Evolutionary conservation across 2,797 vertebrate species (phyloP).

Genomic region (Sebastes iracundus): DNA sequence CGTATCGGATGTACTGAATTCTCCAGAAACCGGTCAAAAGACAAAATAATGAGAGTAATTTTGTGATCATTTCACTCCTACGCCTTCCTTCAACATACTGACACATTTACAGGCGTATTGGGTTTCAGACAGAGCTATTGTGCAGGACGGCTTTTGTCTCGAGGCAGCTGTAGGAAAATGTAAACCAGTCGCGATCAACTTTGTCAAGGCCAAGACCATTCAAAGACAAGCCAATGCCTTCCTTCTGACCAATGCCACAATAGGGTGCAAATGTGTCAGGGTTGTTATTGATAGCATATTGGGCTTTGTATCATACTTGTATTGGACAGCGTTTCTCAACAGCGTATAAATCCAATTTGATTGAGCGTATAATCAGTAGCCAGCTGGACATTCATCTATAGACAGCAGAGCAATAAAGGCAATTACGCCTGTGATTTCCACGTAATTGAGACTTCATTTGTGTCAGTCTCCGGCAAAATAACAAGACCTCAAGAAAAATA

Average conservation of each 20-base stretch:
- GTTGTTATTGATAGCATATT: constrained; percentile 25
- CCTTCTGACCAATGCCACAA: constrained; percentile 22
- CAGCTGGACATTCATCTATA: constrained; percentile 58
- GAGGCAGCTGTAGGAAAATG: constrained; percentile 38
- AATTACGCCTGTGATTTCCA: constrained; percentile 54
- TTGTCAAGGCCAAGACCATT: constrained; percentile 27
- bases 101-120: not conserved
- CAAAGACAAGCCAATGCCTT: constrained; percentile 12
- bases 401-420: constrained; percentile 44
- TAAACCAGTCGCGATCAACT: constrained; percentile 14
- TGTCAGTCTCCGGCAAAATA: constrained; percentile 54
- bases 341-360: constrained; percentile 34
- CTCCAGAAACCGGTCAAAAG: not conserved
- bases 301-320: constrained; percentile 28
- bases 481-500: constrained; percentile 64
- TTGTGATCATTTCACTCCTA: constrained; percentile 8
- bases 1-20: not conserved
- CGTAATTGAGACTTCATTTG: constrained; percentile 61
- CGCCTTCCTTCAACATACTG: not conserved
- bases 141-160: constrained; percentile 1
- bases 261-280: constrained; percentile 45
- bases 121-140: constrained; percentile 7
- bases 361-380: constrained; percentile 32
- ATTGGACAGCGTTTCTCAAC: constrained; percentile 41
- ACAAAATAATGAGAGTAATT: constrained; percentile 19